These are phyloP conservation scores for Propithecus coquereli DNA, from an alignment of 2,113 vertebrate species.

Conservation along the genomic window DNA sequence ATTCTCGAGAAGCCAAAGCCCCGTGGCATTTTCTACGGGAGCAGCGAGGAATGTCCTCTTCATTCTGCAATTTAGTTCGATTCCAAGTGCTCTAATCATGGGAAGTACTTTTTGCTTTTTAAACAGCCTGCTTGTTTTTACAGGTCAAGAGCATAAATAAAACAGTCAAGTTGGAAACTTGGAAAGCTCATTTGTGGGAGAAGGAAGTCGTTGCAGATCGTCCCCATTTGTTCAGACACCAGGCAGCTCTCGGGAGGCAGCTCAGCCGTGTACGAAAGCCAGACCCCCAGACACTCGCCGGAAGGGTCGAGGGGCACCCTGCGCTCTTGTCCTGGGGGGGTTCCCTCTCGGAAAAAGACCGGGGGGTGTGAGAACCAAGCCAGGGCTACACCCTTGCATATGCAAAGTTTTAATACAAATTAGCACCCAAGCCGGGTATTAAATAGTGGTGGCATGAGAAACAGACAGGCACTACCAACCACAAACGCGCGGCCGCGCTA, in stretches of 20 bases:
- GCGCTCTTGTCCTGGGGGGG: not conserved
- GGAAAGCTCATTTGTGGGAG: constrained; percentile 48
- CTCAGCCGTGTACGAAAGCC: not conserved
- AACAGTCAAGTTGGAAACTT: constrained; percentile 73
- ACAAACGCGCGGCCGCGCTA: accelerated
- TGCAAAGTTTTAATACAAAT: not conserved
- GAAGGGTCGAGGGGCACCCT: not conserved
- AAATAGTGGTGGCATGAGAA: accelerated
- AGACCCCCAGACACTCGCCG: not conserved
- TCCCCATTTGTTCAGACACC: constrained; percentile 41
- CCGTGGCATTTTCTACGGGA: not conserved
- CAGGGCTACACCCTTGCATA: not conserved
- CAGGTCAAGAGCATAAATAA: constrained; percentile 76
- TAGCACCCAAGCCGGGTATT: not conserved
- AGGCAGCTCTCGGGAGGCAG: not conserved
- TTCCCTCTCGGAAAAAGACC: not conserved
- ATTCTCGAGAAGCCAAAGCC: not conserved
- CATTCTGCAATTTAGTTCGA: constrained; percentile 62
- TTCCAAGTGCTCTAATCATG: constrained; percentile 68
- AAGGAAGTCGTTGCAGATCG: constrained; percentile 59
- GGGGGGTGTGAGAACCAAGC: not conserved
- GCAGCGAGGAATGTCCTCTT: constrained; percentile 63
- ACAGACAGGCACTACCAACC: accelerated
- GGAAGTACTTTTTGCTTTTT: constrained; percentile 73
- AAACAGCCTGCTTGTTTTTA: constrained; percentile 70